Evolutionary conservation across 2,113 vertebrate species (phyloP).

Genomic region (Strix aluco): DNA sequence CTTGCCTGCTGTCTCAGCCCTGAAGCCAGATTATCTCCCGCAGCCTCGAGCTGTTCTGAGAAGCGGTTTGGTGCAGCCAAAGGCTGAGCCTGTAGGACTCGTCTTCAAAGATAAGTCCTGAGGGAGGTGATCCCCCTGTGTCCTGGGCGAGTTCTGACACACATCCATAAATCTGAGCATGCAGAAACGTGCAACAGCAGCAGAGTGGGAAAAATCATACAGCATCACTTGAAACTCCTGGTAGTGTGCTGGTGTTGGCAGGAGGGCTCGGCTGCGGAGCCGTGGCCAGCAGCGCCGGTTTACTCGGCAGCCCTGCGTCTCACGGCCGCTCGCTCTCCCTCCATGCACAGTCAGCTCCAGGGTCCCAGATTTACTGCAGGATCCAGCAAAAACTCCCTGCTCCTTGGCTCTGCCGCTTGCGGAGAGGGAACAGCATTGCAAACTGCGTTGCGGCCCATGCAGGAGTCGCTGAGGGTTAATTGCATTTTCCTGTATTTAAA

Average conservation of each 20-base stretch:
- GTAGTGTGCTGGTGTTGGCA: not conserved
- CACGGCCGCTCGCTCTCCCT: too few relatives aligned
- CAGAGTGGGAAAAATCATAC: not conserved
- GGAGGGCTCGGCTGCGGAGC: fast-evolving
- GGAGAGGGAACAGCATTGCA: not conserved
- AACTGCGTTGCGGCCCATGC: not conserved
- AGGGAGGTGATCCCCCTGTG: not conserved
- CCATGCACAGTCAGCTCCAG: not conserved
- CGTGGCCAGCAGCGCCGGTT: not conserved
- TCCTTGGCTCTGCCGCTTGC: not conserved
- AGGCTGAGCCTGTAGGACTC: not conserved
- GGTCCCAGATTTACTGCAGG: not conserved
- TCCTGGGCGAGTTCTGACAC: not conserved
- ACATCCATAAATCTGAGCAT: not conserved
- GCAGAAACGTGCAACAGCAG: not conserved
- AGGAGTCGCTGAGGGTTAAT: not conserved
- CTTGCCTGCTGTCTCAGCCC: not conserved
- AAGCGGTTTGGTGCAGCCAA: not conserved
- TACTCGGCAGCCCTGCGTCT: fast-evolving
- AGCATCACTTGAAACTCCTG: too few relatives aligned
- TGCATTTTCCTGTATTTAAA: not conserved
- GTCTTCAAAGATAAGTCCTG: not conserved
- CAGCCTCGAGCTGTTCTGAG: not conserved
- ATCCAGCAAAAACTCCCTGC: not conserved
- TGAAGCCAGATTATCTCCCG: not conserved